Conservation (phyloP, 2,797 vertebrate species). For the Sardinella longiceps region DNA sequence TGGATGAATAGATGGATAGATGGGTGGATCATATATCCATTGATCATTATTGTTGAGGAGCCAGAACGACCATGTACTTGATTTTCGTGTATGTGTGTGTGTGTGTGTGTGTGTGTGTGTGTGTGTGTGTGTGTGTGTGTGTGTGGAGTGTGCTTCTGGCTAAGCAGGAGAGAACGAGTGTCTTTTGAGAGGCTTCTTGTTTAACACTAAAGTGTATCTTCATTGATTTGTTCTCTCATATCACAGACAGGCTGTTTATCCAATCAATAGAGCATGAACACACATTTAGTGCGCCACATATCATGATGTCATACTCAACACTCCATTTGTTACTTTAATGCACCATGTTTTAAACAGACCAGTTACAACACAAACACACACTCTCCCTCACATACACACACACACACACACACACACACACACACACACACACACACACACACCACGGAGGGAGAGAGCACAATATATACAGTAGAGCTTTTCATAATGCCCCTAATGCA, state of each 20-base stretch:
- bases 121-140: constrained; percentile 18
- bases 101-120: neutral
- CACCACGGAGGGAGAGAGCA: too few species aligned
- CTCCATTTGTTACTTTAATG: constrained; percentile 11
- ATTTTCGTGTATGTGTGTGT: neutral
- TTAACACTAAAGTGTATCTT: constrained; percentile 40
- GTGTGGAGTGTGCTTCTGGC: neutral
- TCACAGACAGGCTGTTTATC: constrained; percentile 48
- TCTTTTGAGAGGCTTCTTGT: constrained; percentile 38
- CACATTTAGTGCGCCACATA: constrained; percentile 29
- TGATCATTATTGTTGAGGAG: neutral
- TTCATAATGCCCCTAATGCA: neutral
- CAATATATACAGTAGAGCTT: too few species aligned
- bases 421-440: neutral
- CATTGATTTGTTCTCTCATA: constrained; percentile 48
- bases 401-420: too few species aligned
- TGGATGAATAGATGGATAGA: constrained; percentile 62
- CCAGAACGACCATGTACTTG: neutral
- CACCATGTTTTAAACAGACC: neutral
- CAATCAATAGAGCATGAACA: constrained; percentile 39
- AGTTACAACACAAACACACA: neutral
- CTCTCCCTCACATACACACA: neutral
- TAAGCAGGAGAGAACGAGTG: constrained; percentile 18
- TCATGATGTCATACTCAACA: neutral
- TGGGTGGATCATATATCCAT: constrained; percentile 48